Evolutionary conservation across 1,140 invertebrate species (phyloP).

Genomic region (Aphaenogaster ashmeadi): DNA sequence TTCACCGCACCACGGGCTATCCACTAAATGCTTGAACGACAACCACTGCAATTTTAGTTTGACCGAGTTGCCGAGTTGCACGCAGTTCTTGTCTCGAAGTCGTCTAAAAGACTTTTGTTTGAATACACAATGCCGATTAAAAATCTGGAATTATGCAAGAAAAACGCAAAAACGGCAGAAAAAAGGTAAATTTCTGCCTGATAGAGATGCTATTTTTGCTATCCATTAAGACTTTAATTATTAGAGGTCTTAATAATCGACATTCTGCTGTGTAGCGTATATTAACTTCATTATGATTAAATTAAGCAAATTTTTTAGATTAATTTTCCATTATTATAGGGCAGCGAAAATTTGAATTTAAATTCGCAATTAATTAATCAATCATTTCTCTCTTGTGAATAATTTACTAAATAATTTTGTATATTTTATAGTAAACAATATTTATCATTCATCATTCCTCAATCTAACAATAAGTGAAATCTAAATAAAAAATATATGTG

Average conservation of each 20-base stretch:
- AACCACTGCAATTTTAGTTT: slow-evolving; percentile 77
- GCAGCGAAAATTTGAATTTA: slow-evolving; percentile 4
- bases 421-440: slow-evolving; percentile 6
- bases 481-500: neutral
- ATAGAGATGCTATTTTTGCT: neutral
- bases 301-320: slow-evolving; percentile 34
- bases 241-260: slow-evolving; percentile 24
- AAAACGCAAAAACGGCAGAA: neutral
- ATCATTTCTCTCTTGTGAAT: neutral
- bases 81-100: slow-evolving; percentile 45
- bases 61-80: slow-evolving; percentile 71
- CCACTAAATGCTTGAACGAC: slow-evolving; percentile 78
- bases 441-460: neutral
- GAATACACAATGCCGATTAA: slow-evolving; percentile 34
- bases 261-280: neutral
- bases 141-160: neutral
- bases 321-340: slow-evolving; percentile 5
- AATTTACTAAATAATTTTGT: slow-evolving; percentile 2
- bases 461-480: neutral
- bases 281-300: slow-evolving; percentile 4
- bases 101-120: slow-evolving; percentile 38
- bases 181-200: neutral
- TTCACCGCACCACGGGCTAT: slow-evolving; percentile 74
- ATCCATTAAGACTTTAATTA: slow-evolving; percentile 15
- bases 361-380: slow-evolving; percentile 36